Evolutionary conservation across 1,140 invertebrate species (phyloP).

Genomic region (Bathynomus jamesi): DNA sequence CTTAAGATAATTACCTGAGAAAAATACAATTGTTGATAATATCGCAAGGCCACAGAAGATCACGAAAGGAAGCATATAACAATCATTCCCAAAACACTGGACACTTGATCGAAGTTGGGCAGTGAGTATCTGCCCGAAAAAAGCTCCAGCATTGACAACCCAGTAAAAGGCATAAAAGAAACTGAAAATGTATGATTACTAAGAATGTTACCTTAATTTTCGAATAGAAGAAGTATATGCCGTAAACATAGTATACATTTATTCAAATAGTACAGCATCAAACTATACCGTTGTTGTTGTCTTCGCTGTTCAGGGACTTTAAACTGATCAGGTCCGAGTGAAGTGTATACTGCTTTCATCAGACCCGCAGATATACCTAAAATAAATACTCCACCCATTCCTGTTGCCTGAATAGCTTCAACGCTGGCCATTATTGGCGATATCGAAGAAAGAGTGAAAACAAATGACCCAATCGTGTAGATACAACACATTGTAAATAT

Average conservation of each 20-base stretch:
- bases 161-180: conserved; percentile 36
- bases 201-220: neutral
- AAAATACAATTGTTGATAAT: conserved; percentile 21
- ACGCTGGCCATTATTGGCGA: conserved; percentile 24
- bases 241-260: conserved; percentile 6
- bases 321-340: no score
- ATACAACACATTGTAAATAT: no score
- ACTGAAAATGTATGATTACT: conserved; percentile 11
- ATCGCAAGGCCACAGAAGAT: conserved; percentile 19
- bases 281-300: no score
- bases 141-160: conserved; percentile 35
- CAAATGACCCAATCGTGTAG: no score
- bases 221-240: neutral
- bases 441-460: no score
- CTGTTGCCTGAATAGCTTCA: conserved; percentile 9
- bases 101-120: conserved; percentile 20
- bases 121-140: conserved; percentile 28
- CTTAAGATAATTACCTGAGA: neutral
- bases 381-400: conserved; percentile 20
- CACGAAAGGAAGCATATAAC: conserved; percentile 27
- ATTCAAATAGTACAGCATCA: conserved; percentile 19
- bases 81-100: conserved; percentile 31
- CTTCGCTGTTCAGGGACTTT: no score
- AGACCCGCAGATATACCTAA: conserved; percentile 25
- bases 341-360: no score